Evolutionary conservation across 1,140 invertebrate species (phyloP), one percentile per base, ranked within the genome.

Genomic region (Trachelipus rathkii): DNA sequence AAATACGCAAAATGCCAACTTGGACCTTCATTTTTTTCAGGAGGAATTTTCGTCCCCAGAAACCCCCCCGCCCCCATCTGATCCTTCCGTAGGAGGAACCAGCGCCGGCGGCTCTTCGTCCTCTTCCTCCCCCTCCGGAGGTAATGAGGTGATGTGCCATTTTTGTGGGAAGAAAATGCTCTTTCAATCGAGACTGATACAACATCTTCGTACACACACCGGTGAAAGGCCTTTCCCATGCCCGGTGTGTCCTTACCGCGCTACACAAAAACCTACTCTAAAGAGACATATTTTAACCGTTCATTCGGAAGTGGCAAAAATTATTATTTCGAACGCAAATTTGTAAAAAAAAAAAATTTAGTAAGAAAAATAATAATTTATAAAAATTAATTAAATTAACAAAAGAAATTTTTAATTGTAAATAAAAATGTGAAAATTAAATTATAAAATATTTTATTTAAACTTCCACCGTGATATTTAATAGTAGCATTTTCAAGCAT

Each of bases 151-250:
- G 71, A 46, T 73, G 77, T 81, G 79, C 53, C 74, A 74, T 60
- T 75, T 81, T 44, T 81, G 79, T 73, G 79, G 79, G 21, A 78
- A 78, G 74, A 74, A 77, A 69, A 75, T 81, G 43, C 46, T 72
- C 33, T 77, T 77, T 60, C 77, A 75, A n/a, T 81, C 79, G 71
- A 75, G 79, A 43, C 74, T 81, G 76, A 76, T 75, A 73, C 76
- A 78, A 67, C 80, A 81, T 71, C 70, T 69, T n/a, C 69, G 76
- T 23, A 81, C 80, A 2, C 87, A 87, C 67, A 83, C 83, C 70
- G 86, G 83, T 9, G 84, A 84, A 44, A 84, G 83, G 76, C 86
- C 86, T 0, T 85, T 85, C 73, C 74, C 78, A 19, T 88, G 87
- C 76, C 83, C 86, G 44, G 80, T 85, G 45, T 88, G 87, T 74